Base-by-base conservation (phyloP, 2,113 vertebrate genomes). In the Carassius carassius region DNA sequence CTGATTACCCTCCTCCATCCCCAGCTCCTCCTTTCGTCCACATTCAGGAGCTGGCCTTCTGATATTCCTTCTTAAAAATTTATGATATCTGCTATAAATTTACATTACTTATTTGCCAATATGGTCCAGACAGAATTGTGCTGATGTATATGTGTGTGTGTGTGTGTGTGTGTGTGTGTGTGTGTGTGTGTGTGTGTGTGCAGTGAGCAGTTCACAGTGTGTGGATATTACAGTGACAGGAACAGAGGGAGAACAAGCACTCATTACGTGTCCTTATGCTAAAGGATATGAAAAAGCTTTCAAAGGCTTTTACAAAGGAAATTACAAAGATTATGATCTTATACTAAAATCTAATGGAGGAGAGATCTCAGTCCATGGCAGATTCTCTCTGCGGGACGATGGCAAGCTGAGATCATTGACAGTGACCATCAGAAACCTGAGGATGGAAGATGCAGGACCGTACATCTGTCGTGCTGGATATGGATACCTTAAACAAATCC, bases 251-350 rank as follows among this genome's bases (percentile, higher is more conserved):
- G 5, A 3, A 10, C 1, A 1, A 6, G 77, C 17, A 1, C 49
- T 37, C 44, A 69, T 87, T 49, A 2, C 0, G 1, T 87, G 86
- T 29, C 12, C 44, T 67, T 87, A 87, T 19, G 0, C 0, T 35
- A 4, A 0, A 32, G 12, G 8, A 19, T 81, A 70, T 69, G 16
- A 58, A 76, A 4, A 6, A 2, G 44, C 12, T 49, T 2, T 1
- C 17, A 87, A 87, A 70, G 81, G 84, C 51, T 81, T 87, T 19
- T 81, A 37, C 44, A 81, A 60, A 29, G 44, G 58, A 69, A 0
- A 1, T 6, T 19, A 21, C 8, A 14, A 1, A 47, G 3, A 29
- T 3, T 54, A 49, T 72, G 10, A 19, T 4, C 11, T 23, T 3
- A 62, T 84, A 5, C n/a, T 84, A 10, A 2, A 41, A 70, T 81